Conservation (phyloP, 2,113 vertebrate genomes). For the Nanorana parkeri region DNA sequence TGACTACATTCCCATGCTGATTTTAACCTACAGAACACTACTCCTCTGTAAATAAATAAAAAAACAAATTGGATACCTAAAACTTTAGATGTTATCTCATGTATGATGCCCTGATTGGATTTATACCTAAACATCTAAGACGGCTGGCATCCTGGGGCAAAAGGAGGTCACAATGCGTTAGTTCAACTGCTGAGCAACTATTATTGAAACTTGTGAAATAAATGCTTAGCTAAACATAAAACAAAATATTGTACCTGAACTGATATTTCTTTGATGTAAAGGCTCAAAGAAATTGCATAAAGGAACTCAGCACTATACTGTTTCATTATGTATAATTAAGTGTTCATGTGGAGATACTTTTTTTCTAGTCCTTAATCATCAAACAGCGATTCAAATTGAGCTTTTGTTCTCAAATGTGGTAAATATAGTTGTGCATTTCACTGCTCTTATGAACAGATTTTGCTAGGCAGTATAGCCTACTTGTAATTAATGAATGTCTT, state of each 20-base stretch:
- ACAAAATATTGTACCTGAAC: slow-evolving; percentile 32
- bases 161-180: slow-evolving; percentile 1
- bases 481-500: slow-evolving; percentile 27
- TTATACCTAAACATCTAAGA: no score
- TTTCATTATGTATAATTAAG: slow-evolving; percentile 52
- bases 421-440: slow-evolving; percentile 49
- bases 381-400: slow-evolving; percentile 30
- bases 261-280: slow-evolving; percentile 31
- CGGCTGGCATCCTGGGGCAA: no score
- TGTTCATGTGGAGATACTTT: slow-evolving; percentile 30
- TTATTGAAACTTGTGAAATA: slow-evolving; percentile 24
- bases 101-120: no score
- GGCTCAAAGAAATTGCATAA: slow-evolving; percentile 27
- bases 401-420: slow-evolving; percentile 43
- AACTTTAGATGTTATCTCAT: background rate
- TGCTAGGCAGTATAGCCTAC: background rate
- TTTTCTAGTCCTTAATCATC: slow-evolving; percentile 40
- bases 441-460: slow-evolving; percentile 6
- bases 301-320: slow-evolving; percentile 21
- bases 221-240: slow-evolving; percentile 36
- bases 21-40: no score
- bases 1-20: no score
- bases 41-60: no score
- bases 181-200: slow-evolving; percentile 15
- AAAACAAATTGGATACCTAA: no score